A percentile compares a stretch with the other conserved stretches of the same genome.
These are phyloP conservation scores for Hypomecis punctinalis DNA, from an alignment of 2,888 invertebrate genomes.

Conservation along the genomic window DNA sequence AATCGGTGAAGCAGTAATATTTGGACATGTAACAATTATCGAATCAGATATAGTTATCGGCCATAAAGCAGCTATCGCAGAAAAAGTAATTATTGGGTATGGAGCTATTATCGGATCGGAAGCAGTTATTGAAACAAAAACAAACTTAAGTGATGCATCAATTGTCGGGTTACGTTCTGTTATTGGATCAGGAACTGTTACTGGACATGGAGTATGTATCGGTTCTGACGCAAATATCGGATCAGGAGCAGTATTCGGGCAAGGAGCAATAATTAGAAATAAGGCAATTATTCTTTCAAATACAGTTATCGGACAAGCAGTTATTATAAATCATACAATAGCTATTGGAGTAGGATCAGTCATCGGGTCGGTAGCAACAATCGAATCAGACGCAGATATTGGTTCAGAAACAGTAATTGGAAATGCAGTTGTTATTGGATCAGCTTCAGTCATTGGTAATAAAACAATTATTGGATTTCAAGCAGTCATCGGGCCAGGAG, in stretches of 20 bases:
- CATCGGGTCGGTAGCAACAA: background rate
- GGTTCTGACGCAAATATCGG: background rate
- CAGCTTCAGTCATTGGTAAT: background rate
- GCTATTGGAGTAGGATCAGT: too few species aligned
- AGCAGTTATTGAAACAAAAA: background rate
- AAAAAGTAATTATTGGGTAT: background rate
- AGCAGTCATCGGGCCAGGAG: background rate
- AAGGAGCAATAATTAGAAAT: background rate
- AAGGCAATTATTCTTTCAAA: background rate
- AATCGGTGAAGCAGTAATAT: background rate
- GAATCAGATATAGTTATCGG: background rate
- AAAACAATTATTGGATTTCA: background rate
- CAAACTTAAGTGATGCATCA: background rate
- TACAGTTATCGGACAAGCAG: background rate
- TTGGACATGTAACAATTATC: background rate
- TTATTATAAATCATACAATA: too few species aligned
- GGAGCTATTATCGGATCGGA: background rate
- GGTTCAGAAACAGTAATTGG: background rate
- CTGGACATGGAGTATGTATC: background rate
- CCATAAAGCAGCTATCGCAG: background rate
- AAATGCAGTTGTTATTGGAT: background rate
- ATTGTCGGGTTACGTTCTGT: background rate
- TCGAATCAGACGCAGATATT: background rate
- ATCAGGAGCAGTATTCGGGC: background rate
- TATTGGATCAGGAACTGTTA: background rate